A percentile compares a stretch with the other conserved stretches of the same genome.
phyloP scores from a whole-genome alignment of 2,888 invertebrate genomes.

The Heliothis peltigera region DNA sequence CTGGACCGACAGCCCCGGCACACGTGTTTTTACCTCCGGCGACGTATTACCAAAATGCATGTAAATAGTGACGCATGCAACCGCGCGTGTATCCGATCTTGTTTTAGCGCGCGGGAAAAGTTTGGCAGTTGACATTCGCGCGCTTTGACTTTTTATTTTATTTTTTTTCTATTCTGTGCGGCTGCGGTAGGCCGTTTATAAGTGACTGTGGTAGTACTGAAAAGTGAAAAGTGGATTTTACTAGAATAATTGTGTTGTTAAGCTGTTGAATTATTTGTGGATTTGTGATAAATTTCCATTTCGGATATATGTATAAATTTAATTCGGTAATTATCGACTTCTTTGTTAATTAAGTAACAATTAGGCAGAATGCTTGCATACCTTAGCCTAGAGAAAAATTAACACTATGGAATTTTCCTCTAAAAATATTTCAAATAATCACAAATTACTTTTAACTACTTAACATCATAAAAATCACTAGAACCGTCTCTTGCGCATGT shows the following conservation, averaged over 20 bases:
- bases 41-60: slow-evolving; percentile 80
- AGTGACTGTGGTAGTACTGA: slow-evolving; percentile 60
- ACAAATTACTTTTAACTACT: slow-evolving; percentile 25
- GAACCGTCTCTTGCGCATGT: slow-evolving; percentile 69
- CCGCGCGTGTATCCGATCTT: slow-evolving; percentile 75
- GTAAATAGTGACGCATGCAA: slow-evolving; percentile 79
- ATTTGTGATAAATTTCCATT: slow-evolving; percentile 43
- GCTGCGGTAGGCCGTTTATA: slow-evolving; percentile 51
- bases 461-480: slow-evolving; percentile 52
- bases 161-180: slow-evolving; percentile 61
- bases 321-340: slow-evolving; percentile 46
- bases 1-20: slow-evolving; percentile 91
- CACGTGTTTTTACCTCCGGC: slow-evolving; percentile 85
- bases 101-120: slow-evolving; percentile 74
- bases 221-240: slow-evolving; percentile 56
- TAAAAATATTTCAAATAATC: neutral
- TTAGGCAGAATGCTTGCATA: slow-evolving; percentile 15
- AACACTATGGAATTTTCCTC: neutral
- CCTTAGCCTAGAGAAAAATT: neutral
- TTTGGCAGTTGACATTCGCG: slow-evolving; percentile 76
- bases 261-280: slow-evolving; percentile 52
- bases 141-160: slow-evolving; percentile 70
- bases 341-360: neutral
- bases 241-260: slow-evolving; percentile 43
- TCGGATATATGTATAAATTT: slow-evolving; percentile 50